Percentiles rank a stretch among this genome's conserved stretches.
phyloP scores from a whole-genome alignment of 1,140 invertebrate genomes.

The Globodera ellingtonae region DNA sequence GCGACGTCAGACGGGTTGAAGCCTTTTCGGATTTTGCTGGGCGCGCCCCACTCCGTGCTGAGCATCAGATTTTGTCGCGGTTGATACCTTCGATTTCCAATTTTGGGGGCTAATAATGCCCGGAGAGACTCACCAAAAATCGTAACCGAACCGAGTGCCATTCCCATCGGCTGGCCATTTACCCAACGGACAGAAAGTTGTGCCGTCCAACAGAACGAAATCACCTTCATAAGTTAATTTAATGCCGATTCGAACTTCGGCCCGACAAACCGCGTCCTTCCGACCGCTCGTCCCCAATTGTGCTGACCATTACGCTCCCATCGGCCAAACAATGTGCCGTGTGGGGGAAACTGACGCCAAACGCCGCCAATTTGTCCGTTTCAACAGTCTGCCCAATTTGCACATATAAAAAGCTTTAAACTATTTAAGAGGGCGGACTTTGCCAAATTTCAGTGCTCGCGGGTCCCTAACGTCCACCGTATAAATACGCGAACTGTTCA shows the following conservation, averaged over 20 bases:
- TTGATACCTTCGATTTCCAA: slow-evolving; percentile 69
- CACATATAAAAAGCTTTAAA: neutral
- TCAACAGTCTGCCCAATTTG: slow-evolving; percentile 67
- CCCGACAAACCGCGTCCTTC: slow-evolving; percentile 70
- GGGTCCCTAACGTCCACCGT: slow-evolving; percentile 40
- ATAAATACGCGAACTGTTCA: slow-evolving; percentile 44
- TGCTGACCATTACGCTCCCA: slow-evolving; percentile 91
- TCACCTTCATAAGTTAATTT: slow-evolving; percentile 71
- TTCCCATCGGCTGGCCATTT: slow-evolving; percentile 67
- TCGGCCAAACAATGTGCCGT: slow-evolving; percentile 87
- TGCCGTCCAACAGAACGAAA: slow-evolving; percentile 84
- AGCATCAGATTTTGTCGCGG: slow-evolving; percentile 87
- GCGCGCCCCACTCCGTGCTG: slow-evolving; percentile 86
- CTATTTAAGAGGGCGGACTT: slow-evolving; percentile 53
- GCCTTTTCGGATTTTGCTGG: slow-evolving; percentile 79
- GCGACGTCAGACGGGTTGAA: slow-evolving; percentile 73
- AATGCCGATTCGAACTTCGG: slow-evolving; percentile 11
- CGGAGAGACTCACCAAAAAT: slow-evolving; percentile 79
- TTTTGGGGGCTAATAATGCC: neutral
- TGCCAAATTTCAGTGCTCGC: slow-evolving; percentile 34
- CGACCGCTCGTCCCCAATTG: slow-evolving; percentile 80
- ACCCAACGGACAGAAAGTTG: slow-evolving; percentile 76
- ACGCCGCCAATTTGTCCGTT: slow-evolving; percentile 73
- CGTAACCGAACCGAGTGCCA: slow-evolving; percentile 69
- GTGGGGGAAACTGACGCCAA: slow-evolving; percentile 80